A percentile compares a stretch with the other conserved stretches of the same genome.
Conservation (phyloP, 92 coral and sea anemone genomes). For the Heliopora coerulea region DNA sequence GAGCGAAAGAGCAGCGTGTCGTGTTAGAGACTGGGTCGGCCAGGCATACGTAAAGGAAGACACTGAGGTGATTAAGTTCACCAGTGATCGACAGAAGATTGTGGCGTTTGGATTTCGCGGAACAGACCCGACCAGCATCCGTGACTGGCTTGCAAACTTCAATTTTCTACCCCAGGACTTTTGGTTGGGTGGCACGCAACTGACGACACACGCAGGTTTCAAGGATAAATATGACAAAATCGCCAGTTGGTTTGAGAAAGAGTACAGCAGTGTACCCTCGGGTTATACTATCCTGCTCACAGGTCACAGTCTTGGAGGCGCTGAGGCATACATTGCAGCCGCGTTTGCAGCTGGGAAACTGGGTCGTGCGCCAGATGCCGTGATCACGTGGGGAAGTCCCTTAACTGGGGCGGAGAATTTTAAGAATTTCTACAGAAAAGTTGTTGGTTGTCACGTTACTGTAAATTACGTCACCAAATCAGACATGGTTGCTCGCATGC, state of each 20-base stretch:
- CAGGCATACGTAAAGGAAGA: background rate
- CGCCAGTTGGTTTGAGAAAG: constrained; percentile 23
- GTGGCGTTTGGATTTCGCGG: constrained; percentile 31
- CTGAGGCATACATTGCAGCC: constrained; percentile 20
- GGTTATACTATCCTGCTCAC: constrained; percentile 8
- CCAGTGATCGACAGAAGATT: constrained; percentile 12
- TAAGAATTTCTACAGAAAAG: background rate
- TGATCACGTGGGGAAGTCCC: constrained; percentile 36
- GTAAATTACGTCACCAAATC: constrained; percentile 21
- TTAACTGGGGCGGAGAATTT: constrained; percentile 5
- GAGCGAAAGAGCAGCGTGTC: constrained; percentile 19
- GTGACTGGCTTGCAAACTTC: constrained; percentile 11
- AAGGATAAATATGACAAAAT: constrained; percentile 21
- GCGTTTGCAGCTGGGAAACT: constrained; percentile 39
- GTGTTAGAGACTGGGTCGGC: constrained; percentile 15
- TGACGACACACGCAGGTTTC: constrained; percentile 19
- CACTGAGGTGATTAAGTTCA: constrained; percentile 24
- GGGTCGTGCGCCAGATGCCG: constrained; percentile 35
- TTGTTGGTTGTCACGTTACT: constrained; percentile 29
- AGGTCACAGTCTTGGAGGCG: constrained; percentile 26
- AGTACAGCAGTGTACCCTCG: background rate
- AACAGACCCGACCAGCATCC: constrained; percentile 5
- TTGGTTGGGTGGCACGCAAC: background rate
- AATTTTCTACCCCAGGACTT: constrained; percentile 1
- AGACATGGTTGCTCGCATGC: constrained; percentile 1